phyloP scores from a whole-genome alignment of 2,888 invertebrate genomes.

The Drosophila pullipes region DNA sequence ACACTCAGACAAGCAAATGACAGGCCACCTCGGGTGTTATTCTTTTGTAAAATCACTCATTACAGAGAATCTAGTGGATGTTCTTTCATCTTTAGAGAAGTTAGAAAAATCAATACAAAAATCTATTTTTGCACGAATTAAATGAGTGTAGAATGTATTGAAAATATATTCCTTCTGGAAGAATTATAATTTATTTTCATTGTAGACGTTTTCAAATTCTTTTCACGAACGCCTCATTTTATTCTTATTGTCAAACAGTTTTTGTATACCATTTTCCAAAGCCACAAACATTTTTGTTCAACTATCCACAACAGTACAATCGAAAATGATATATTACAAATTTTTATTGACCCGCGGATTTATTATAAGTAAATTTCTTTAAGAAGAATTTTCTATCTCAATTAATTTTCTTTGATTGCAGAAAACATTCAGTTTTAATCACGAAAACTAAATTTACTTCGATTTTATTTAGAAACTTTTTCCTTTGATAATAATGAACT shows the following conservation, averaged over 20 bases:
- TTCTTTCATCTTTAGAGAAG: background rate
- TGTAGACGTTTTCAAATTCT: background rate
- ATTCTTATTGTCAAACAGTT: background rate
- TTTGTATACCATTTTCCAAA: background rate
- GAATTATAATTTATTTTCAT: background rate
- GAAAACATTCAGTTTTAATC: background rate
- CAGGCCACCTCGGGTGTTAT: background rate
- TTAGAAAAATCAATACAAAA: background rate
- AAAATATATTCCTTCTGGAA: background rate
- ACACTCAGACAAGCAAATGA: background rate
- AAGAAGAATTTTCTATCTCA: background rate
- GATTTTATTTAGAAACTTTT: background rate
- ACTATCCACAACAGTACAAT: background rate
- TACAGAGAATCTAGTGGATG: background rate
- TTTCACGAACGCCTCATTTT: background rate
- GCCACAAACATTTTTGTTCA: background rate
- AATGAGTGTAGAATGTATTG: background rate
- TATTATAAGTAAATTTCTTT: background rate
- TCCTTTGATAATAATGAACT: background rate
- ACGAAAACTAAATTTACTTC: background rate
- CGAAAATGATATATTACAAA: background rate
- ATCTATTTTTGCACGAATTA: background rate
- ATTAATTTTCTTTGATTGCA: background rate
- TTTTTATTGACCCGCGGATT: background rate
- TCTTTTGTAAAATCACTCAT: background rate